Evolutionary conservation across 2,888 invertebrate genomes (phyloP), one percentile per base, ranked within the genome.

Genomic region (Dolichopus griseipennis): DNA sequence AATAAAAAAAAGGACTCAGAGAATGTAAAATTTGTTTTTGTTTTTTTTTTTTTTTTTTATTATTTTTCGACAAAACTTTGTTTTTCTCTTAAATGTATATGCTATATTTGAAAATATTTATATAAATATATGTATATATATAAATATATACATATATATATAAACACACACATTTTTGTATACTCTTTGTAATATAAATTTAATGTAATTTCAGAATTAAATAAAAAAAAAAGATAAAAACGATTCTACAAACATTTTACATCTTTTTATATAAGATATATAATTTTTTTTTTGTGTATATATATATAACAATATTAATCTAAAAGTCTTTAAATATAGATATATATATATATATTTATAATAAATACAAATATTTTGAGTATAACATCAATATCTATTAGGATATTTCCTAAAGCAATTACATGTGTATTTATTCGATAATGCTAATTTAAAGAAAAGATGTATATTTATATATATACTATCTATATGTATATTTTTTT

Each of bases 381-480:
- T 52, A 52, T 52, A 52, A 52, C 18, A 18, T 52, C 52, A 52
- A 52, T 52, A 52, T 52, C 52, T 52, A 52, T 52, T 52, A 52
- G 52, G 52, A 52, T 52, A 52, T 52, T 52, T 52, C 52, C 52
- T 52, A 52, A 52, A 52, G 52, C 52, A 52, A 52, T 52, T 52
- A 52, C 52, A 52, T 52, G 52, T 52, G n/a, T 52, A 52, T 52
- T 52, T 52, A 52, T 52, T 52, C 15, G 18, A 52, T 52, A 52
- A 52, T 52, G n/a, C n/a, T 52, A 52, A 52, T 52, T 52, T 52
- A 18, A 41, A 52, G 15, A 41, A 41, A 41, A 41, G 15, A 12
- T 6, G n/a, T n/a, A n/a, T n/a, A 41, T 12, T n/a, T 15, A 41
- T 41, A 41, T 41, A 41, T 41, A 9, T 41, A 15, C 41, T n/a